Conservation (phyloP, 2,797 vertebrate species). For the Phataginus tetradactyla region DNA sequence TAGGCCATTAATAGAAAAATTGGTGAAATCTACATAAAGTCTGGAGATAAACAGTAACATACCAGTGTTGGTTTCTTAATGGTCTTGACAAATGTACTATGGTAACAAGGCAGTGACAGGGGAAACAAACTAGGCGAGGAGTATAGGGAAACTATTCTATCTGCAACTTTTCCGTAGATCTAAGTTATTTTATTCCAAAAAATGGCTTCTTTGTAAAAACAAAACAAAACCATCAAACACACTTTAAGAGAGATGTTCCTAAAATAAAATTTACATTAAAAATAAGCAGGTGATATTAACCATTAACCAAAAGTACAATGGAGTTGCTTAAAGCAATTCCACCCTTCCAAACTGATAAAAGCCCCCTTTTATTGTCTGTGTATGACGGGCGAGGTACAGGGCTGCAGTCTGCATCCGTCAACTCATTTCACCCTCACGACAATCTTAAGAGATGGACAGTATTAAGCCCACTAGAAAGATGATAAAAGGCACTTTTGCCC, state of each 20-base stretch:
- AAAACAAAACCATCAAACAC: background rate
- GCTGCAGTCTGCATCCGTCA: background rate
- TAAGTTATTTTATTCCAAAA: constrained; percentile 1
- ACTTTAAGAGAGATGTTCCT: background rate
- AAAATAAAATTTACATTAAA: background rate
- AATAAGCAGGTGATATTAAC: background rate
- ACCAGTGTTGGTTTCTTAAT: background rate
- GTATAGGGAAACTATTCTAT: background rate
- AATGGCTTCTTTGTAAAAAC: background rate
- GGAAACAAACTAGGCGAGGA: background rate
- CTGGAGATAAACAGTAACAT: background rate
- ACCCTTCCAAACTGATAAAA: background rate
- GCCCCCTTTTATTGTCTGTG: background rate
- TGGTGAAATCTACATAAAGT: background rate
- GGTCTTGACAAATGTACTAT: background rate
- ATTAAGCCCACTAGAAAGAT: background rate
- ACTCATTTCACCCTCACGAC: background rate
- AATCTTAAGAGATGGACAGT: background rate
- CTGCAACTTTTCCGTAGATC: background rate
- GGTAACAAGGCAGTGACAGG: background rate
- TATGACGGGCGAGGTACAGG: background rate
- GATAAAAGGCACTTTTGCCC: background rate
- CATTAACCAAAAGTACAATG: background rate
- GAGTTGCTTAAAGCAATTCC: background rate
- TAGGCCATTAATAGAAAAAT: background rate